phyloP scores from a whole-genome alignment of 1,140 invertebrate genomes.

The Bombus soroeensis region DNA sequence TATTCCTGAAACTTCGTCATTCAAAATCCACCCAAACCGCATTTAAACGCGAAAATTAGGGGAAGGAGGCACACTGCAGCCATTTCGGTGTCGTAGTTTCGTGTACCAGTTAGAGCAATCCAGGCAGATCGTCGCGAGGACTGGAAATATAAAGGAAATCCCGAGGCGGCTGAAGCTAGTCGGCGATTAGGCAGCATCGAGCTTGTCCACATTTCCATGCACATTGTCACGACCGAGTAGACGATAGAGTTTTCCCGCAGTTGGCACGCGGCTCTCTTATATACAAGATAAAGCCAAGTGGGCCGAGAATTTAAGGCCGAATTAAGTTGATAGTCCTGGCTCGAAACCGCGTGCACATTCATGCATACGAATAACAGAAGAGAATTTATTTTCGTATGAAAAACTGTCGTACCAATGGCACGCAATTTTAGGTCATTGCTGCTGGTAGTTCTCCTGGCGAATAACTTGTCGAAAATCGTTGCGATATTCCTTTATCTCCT shows the following conservation, averaged over 20 bases:
- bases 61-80: neutral
- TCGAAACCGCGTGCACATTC: neutral
- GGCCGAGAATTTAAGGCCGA: conserved; percentile 63
- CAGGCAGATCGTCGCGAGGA: neutral
- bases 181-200: conserved; percentile 38
- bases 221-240: conserved; percentile 35
- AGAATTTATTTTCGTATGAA: neutral
- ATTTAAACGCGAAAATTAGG: neutral
- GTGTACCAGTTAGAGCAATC: neutral
- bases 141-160: conserved; percentile 38
- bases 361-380: conserved; percentile 43
- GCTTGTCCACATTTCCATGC: conserved; percentile 41
- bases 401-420: neutral
- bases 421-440: conserved; percentile 23
- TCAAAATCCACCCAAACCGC: neutral
- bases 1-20: neutral
- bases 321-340: conserved; percentile 57
- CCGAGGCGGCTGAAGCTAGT: neutral
- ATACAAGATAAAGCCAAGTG: conserved; percentile 52
- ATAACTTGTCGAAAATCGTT: conserved; percentile 46
- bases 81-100: neutral
- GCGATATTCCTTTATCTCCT: neutral
- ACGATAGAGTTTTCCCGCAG: conserved; percentile 26
- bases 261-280: conserved; percentile 46
- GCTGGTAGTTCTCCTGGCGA: conserved; percentile 2